A percentile compares a stretch with the other conserved stretches of the same genome.
phyloP scores from a whole-genome alignment of 2,113 vertebrate species.

The Oophaga pumilio region DNA sequence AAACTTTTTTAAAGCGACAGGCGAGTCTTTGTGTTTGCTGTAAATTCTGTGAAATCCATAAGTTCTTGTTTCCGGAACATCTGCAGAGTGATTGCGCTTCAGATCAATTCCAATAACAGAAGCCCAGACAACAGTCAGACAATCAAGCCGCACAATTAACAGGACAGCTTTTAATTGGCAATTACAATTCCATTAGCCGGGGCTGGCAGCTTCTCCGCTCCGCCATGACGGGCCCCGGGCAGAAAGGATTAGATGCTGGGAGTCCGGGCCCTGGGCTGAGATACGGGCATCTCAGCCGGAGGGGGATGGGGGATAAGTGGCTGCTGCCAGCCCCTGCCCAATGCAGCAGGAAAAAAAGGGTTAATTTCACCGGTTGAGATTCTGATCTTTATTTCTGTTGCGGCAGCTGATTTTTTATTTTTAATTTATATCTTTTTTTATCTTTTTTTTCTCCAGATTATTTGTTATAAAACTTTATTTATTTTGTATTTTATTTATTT shows the following conservation, averaged over 20 bases:
- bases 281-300: too few species aligned
- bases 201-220: constrained; percentile 67
- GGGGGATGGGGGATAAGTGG: too few species aligned
- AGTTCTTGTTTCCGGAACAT: constrained; percentile 45
- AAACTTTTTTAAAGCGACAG: not conserved
- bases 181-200: constrained; percentile 68
- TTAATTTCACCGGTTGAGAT: too few species aligned
- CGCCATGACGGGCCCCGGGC: constrained; percentile 62
- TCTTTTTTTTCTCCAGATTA: too few species aligned
- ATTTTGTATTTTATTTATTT: too few species aligned
- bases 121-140: constrained; percentile 47
- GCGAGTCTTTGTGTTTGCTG: not conserved
- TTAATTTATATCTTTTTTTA: too few species aligned
- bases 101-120: constrained; percentile 53
- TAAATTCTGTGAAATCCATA: constrained; percentile 29
- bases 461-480: too few species aligned
- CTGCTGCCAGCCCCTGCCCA: too few species aligned
- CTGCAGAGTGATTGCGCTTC: not conserved
- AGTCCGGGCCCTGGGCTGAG: not conserved
- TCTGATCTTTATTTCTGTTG: too few species aligned
- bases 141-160: constrained; percentile 66
- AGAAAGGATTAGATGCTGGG: constrained; percentile 61
- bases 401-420: too few species aligned
- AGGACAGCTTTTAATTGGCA: constrained; percentile 71
- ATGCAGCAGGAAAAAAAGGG: too few species aligned